These are phyloP conservation scores for Poecilus cupreus DNA, from an alignment of 2,888 invertebrate species.

Conservation along the genomic window DNA sequence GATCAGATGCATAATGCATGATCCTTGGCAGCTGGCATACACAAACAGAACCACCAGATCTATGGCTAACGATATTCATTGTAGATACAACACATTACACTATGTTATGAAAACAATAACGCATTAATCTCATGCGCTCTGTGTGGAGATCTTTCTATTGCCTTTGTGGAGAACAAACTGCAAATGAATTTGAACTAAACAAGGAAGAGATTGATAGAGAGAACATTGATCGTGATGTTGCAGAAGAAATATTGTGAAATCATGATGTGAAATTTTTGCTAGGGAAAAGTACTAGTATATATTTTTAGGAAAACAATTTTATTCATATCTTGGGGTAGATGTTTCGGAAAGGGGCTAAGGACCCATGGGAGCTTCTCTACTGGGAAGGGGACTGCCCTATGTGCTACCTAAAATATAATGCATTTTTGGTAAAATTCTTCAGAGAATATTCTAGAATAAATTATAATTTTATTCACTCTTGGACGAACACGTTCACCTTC, in stretches of 20 bases:
- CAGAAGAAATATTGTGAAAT: neutral
- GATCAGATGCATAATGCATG: constrained; percentile 50
- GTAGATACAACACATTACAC: constrained; percentile 45
- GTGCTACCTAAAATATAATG: constrained; percentile 27
- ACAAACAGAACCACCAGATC: constrained; percentile 48
- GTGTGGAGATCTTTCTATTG: constrained; percentile 8
- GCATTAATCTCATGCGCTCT: constrained; percentile 34
- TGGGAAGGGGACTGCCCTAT: neutral
- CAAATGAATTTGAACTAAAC: constrained; percentile 12
- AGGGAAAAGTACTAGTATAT: neutral
- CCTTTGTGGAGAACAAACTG: neutral
- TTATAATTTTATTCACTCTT: constrained; percentile 27
- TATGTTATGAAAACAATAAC: constrained; percentile 51
- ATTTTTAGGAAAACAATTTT: constrained; percentile 20
- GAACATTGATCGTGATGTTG: neutral
- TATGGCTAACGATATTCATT: constrained; percentile 51
- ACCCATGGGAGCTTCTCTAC: neutral
- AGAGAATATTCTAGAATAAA: constrained; percentile 1
- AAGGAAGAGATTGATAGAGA: neutral
- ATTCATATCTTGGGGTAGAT: constrained; percentile 7
- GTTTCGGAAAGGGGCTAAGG: neutral
- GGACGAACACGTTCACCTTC: no score
- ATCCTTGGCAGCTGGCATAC: constrained; percentile 48
- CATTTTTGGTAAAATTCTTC: constrained; percentile 9
- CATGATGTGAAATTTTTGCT: neutral